Conservation (phyloP, 2,888 invertebrate species). For the Barypeithes pellucidus region DNA sequence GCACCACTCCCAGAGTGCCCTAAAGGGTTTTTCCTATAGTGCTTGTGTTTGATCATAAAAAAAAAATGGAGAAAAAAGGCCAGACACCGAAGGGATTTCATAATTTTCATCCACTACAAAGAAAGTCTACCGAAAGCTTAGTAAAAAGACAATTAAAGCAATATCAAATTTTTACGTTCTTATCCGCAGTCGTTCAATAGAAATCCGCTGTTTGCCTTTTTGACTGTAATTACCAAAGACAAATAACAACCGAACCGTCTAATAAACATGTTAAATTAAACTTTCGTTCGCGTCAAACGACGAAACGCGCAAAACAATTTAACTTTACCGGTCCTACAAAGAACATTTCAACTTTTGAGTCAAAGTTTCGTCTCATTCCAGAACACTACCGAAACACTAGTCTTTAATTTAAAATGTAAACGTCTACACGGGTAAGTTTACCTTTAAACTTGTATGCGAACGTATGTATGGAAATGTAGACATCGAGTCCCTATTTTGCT, state of each 20-base stretch:
- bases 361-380: neutral
- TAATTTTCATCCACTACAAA: no score
- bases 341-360: neutral
- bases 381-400: neutral
- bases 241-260: neutral
- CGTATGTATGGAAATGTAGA: neutral
- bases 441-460: neutral
- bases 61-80: no score
- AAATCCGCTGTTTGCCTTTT: no score
- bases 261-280: neutral
- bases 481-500: no score
- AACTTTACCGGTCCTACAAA: neutral
- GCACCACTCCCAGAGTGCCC: no score
- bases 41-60: no score
- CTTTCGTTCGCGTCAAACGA: neutral
- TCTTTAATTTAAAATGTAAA: neutral
- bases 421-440: neutral
- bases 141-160: no score
- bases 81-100: no score
- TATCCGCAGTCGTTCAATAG: no score
- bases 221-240: neutral
- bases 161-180: no score
- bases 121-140: no score
- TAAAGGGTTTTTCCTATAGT: no score
- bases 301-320: conserved; percentile 1